These are phyloP conservation scores for Melangyna quadrimaculata DNA, from an alignment of 2,888 invertebrate species.

Conservation along the genomic window DNA sequence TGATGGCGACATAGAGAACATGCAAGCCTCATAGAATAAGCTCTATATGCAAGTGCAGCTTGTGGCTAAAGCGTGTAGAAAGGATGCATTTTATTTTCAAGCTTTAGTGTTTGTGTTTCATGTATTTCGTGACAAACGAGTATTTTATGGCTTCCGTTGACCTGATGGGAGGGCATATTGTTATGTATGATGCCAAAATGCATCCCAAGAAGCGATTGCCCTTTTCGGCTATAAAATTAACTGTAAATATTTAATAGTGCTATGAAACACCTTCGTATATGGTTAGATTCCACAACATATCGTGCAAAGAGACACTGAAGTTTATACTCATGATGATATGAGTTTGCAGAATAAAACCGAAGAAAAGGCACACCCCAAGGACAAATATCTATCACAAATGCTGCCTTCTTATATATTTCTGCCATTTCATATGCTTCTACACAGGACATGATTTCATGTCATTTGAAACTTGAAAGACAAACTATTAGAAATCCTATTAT, in stretches of 20 bases:
- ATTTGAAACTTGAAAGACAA: conserved; percentile 54
- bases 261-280: conserved; percentile 65
- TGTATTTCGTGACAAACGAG: conserved; percentile 81
- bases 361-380: conserved; percentile 65
- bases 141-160: conserved; percentile 81
- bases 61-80: conserved; percentile 37
- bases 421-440: not conserved
- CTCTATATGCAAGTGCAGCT: conserved; percentile 6
- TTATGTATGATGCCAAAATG: conserved; percentile 64
- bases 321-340: conserved; percentile 18
- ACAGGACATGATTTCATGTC: conserved; percentile 70
- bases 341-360: conserved; percentile 36
- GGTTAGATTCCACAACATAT: conserved; percentile 35
- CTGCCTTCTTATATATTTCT: conserved; percentile 3
- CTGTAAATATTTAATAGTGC: conserved; percentile 81
- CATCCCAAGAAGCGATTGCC: conserved; percentile 78
- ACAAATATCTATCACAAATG: conserved; percentile 36
- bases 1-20: conserved; percentile 35
- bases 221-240: conserved; percentile 80
- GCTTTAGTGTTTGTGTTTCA: conserved; percentile 58
- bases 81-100: conserved; percentile 43
- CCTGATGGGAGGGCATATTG: conserved; percentile 74
- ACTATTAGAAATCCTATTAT: conserved; percentile 14
- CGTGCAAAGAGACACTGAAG: conserved; percentile 47
- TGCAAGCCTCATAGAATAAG: conserved; percentile 13